These are phyloP conservation scores for Melospiza melodia DNA, from an alignment of 2,113 vertebrate species.

Conservation along the genomic window DNA sequence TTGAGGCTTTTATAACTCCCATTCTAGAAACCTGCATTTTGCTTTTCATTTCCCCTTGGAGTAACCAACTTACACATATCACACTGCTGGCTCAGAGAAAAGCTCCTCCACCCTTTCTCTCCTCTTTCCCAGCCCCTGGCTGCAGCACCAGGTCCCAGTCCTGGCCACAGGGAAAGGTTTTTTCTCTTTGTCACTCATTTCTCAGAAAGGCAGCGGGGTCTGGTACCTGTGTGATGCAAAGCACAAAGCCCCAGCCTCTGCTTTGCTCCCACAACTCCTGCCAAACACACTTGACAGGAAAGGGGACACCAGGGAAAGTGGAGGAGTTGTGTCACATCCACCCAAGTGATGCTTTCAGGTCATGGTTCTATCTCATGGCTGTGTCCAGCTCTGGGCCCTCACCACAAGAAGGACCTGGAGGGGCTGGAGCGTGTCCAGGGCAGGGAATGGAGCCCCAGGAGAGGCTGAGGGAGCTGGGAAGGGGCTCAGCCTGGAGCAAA, in stretches of 20 bases:
- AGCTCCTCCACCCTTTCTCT: neutral
- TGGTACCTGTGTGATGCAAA: neutral
- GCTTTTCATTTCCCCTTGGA: neutral
- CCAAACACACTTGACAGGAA: neutral
- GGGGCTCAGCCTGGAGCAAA: neutral
- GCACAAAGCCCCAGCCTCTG: neutral
- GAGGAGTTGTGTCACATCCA: neutral
- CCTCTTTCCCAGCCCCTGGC: neutral
- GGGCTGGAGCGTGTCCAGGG: neutral
- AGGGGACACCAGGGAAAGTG: neutral
- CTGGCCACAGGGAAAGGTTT: neutral
- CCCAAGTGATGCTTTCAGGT: neutral
- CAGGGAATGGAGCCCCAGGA: accelerated
- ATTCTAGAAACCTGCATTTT: neutral
- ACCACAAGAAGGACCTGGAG: neutral
- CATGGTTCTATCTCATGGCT: neutral
- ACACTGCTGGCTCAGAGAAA: neutral
- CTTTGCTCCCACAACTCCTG: neutral
- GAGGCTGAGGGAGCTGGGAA: accelerated
- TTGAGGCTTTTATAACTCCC: neutral
- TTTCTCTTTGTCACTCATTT: neutral
- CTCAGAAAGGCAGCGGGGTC: neutral
- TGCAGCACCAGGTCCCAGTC: neutral
- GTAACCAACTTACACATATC: neutral
- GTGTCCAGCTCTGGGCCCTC: neutral